A percentile compares a stretch with the other conserved stretches of the same genome.
Conservation (phyloP, 2,113 vertebrate genomes). For the Rhea pennata region DNA sequence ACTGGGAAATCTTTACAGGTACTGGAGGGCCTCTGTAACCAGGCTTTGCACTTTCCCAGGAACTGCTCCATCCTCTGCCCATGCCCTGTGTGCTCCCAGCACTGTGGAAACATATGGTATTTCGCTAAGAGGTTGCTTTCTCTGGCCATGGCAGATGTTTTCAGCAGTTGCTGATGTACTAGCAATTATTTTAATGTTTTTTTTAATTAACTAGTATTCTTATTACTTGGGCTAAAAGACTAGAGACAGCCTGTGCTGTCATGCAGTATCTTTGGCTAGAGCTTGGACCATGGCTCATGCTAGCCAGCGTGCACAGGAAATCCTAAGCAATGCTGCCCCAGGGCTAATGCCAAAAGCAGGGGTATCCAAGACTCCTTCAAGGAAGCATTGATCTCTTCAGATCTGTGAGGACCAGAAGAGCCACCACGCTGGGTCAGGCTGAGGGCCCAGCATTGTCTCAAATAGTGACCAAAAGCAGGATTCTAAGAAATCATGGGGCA, state of each 20-base stretch:
- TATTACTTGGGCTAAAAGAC: not conserved
- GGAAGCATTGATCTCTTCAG: not conserved
- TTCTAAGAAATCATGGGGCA: not conserved
- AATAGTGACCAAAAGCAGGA: not conserved
- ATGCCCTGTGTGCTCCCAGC: not conserved
- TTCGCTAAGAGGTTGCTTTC: not conserved
- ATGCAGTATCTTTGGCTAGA: not conserved
- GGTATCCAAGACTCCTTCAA: not conserved
- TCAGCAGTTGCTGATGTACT: not conserved
- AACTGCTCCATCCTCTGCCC: rapidly evolving
- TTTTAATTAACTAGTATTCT: not conserved
- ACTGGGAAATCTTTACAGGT: not conserved
- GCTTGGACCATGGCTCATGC: not conserved
- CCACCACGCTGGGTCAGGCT: not conserved
- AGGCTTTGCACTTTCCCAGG: not conserved
- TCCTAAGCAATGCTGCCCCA: not conserved
- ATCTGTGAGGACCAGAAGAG: not conserved
- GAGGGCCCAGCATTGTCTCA: not conserved
- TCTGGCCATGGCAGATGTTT: not conserved
- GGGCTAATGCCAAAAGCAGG: not conserved
- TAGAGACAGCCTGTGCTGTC: not conserved
- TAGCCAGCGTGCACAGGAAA: not conserved
- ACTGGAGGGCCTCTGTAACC: not conserved
- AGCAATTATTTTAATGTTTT: not conserved
- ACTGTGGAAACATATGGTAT: not conserved